Conservation (phyloP, 1,140 invertebrate species). For the Bicyclus anynana region DNA sequence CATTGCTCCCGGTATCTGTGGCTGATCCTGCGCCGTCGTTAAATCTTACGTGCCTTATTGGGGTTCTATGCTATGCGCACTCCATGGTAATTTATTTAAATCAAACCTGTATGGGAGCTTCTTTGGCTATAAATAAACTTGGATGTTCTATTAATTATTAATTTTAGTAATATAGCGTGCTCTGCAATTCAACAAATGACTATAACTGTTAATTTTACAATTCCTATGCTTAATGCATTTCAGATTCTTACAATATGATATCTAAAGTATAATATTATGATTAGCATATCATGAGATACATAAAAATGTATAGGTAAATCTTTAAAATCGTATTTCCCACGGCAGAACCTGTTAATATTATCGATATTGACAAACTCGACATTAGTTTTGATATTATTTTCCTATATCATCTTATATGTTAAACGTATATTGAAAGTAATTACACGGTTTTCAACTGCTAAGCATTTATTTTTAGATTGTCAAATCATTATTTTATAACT, state of each 20-base stretch:
- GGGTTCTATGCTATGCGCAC: constrained; percentile 34
- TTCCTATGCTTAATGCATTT: too few species aligned
- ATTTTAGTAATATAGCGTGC: too few species aligned
- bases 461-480: too few species aligned
- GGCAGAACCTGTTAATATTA: background rate
- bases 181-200: too few species aligned
- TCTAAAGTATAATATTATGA: too few species aligned
- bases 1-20: constrained; percentile 64
- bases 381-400: background rate
- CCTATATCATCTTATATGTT: background rate
- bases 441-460: background rate
- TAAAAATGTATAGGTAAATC: constrained; percentile 2
- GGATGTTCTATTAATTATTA: too few species aligned
- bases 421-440: background rate
- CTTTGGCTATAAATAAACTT: too few species aligned
- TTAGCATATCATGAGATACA: too few species aligned
- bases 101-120: background rate
- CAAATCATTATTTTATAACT: too few species aligned
- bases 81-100: constrained; percentile 29
- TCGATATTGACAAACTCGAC: background rate
- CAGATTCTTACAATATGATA: too few species aligned
- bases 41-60: constrained; percentile 57
- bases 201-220: too few species aligned
- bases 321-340: constrained; percentile 6
- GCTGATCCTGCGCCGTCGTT: constrained; percentile 53